Evolutionary conservation across 2,888 invertebrate species (phyloP), one percentile per base, ranked within the genome.

Genomic region (Operophtera brumata): DNA sequence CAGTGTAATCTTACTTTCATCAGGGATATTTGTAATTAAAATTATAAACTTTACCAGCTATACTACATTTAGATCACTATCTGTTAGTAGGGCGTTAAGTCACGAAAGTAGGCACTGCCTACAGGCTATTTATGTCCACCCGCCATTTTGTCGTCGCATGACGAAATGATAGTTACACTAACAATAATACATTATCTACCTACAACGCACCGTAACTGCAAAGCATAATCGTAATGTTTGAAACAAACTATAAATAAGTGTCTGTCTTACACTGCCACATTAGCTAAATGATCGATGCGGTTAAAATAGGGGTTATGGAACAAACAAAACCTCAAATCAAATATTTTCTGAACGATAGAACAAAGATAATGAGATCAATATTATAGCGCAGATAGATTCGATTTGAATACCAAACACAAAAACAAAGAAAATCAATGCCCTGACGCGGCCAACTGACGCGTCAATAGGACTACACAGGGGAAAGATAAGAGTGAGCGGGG

Each of bases 131-230:
- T 83, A 77, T 75, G 74, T 75, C 67, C 75, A 76, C 66, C 85
- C 82, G 86, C 86, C 86, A 87, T 87, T 83, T 87, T 88, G 86
- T 84, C 75, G 77, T 79, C 72, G 70, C 78, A 77, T 84, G 81
- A 84, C 77, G 78, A 83, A 84, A 82, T 82, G 61, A 62, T 67
- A 67, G 58, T 63, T 71, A 68, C 64, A 67, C 62, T 65, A 51
- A 61, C 59, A 50, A 47, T 52, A 47, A 26, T 14, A 54, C 53
- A 56, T 53, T 47, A 44, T 36, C 43, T 55, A 47, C 50, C 45
- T 36, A 48, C 53, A 42, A 26, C n/a, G 41, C 28, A 41, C 11
- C 32, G 51, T 26, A 11, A 46, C 32, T 28, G 20, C 28, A 45
- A 13, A n/a, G 20, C 34, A 20, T 32, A 37, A 30, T 14, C 14